Percentiles rank a stretch among this genome's conserved stretches.
These are phyloP conservation scores for Pyralis farinalis DNA, from an alignment of 2,888 invertebrate genomes.

Conservation along the genomic window DNA sequence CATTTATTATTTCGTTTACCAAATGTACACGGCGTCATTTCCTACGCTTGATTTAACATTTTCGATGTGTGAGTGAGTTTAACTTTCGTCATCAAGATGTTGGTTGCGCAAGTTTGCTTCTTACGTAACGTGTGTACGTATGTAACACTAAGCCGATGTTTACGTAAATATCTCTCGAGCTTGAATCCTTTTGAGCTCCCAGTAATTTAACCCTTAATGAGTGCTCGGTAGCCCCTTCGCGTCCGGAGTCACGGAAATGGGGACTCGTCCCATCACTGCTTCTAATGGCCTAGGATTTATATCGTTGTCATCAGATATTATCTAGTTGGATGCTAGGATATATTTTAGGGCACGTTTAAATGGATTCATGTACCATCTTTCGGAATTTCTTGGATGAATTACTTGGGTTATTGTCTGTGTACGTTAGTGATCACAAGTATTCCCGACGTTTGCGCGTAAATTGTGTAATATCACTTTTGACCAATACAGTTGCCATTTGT, in stretches of 20 bases:
- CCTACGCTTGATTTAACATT: slow-evolving; percentile 1
- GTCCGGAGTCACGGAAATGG: slow-evolving; percentile 64
- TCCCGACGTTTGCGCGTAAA: no score
- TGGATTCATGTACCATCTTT: neutral
- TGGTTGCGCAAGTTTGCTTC: slow-evolving; percentile 22
- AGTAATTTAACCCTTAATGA: slow-evolving; percentile 69
- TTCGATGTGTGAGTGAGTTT: slow-evolving; percentile 14
- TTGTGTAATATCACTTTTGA: no score
- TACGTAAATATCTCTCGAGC: slow-evolving; percentile 44
- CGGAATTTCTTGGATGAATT: slow-evolving; percentile 8
- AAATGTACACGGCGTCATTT: slow-evolving; percentile 1
- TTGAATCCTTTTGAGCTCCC: slow-evolving; percentile 45
- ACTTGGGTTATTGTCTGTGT: neutral
- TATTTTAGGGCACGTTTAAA: slow-evolving; percentile 19
- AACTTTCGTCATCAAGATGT: slow-evolving; percentile 25
- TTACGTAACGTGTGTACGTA: slow-evolving; percentile 31
- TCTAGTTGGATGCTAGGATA: slow-evolving; percentile 45
- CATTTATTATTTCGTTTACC: slow-evolving; percentile 17
- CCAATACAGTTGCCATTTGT: no score
- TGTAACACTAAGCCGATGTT: slow-evolving; percentile 26
- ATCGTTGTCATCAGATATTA: slow-evolving; percentile 55
- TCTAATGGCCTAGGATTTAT: slow-evolving; percentile 65
- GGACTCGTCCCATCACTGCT: slow-evolving; percentile 62
- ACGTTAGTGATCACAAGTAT: no score
- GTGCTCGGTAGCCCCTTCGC: slow-evolving; percentile 49